These are phyloP conservation scores for Ectropis crepuscularia DNA, from an alignment of 2,888 invertebrate genomes.

Conservation along the genomic window DNA sequence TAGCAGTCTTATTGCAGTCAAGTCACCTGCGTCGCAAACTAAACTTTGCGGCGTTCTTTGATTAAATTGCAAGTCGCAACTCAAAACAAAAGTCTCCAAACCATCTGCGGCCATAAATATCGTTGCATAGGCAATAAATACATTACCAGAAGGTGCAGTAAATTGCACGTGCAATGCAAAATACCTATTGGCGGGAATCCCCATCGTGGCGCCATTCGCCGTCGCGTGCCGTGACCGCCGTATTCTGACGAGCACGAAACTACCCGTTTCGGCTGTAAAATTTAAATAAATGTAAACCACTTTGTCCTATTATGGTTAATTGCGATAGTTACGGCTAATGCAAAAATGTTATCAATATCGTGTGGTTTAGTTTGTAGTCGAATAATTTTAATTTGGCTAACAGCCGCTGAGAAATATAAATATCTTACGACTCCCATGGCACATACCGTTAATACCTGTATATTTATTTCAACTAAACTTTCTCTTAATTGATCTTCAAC, in stretches of 20 bases:
- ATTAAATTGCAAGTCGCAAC: constrained; percentile 17
- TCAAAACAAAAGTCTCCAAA: constrained; percentile 36
- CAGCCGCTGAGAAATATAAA: too few relatives aligned
- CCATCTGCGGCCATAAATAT: constrained; percentile 39
- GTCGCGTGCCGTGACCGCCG: constrained; percentile 66
- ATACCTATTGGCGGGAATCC: constrained; percentile 59
- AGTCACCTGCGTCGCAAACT: background rate
- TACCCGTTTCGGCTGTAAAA: constrained; percentile 63
- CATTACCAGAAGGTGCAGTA: constrained; percentile 50
- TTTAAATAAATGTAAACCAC: constrained; percentile 61
- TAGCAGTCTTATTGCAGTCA: background rate
- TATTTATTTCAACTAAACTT: too few relatives aligned
- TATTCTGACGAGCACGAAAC: constrained; percentile 63
- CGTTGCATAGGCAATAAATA: constrained; percentile 44
- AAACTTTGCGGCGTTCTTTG: constrained; percentile 25
- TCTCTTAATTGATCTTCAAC: too few relatives aligned
- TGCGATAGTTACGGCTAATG: constrained; percentile 49
- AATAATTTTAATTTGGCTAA: too few relatives aligned
- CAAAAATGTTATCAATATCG: constrained; percentile 34
- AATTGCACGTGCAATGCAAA: constrained; percentile 62
- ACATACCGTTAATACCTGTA: too few relatives aligned
- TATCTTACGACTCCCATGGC: too few relatives aligned
- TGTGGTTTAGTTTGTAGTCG: background rate
- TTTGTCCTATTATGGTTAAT: constrained; percentile 56
- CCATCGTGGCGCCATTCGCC: constrained; percentile 49